Conservation (phyloP, 2,113 vertebrate species). For the Lathamus discolor region DNA sequence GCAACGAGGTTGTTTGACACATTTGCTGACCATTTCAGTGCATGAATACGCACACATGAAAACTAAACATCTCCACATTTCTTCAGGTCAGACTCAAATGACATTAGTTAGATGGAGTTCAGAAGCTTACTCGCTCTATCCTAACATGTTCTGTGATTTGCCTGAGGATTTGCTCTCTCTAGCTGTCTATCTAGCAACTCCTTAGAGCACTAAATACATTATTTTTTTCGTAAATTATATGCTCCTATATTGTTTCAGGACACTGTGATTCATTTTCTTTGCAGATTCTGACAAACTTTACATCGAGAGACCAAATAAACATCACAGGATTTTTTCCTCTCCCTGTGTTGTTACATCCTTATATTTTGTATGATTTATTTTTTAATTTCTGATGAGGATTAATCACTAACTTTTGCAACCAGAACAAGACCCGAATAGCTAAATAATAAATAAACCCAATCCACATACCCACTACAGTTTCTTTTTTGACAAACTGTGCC, state of each 20-base stretch:
- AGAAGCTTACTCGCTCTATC: background rate
- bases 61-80: background rate
- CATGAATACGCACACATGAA: rapidly evolving
- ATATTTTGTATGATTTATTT: background rate
- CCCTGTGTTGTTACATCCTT: background rate
- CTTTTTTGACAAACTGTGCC: background rate
- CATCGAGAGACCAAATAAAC: constrained; percentile 7
- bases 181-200: background rate
- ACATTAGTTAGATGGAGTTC: background rate
- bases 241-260: background rate
- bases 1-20: background rate
- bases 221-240: background rate
- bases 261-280: background rate
- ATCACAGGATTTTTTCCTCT: background rate
- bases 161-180: background rate
- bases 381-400: constrained; percentile 8
- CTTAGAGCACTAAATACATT: background rate
- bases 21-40: rapidly evolving
- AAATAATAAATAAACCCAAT: background rate
- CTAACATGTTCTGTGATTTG: background rate
- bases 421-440: background rate
- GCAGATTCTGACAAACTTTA: constrained; percentile 20
- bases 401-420: background rate
- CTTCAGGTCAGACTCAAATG: background rate
- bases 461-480: background rate